Evolutionary conservation across 2,888 invertebrate genomes (phyloP).

Genomic region (Ceraclea dissimilis): DNA sequence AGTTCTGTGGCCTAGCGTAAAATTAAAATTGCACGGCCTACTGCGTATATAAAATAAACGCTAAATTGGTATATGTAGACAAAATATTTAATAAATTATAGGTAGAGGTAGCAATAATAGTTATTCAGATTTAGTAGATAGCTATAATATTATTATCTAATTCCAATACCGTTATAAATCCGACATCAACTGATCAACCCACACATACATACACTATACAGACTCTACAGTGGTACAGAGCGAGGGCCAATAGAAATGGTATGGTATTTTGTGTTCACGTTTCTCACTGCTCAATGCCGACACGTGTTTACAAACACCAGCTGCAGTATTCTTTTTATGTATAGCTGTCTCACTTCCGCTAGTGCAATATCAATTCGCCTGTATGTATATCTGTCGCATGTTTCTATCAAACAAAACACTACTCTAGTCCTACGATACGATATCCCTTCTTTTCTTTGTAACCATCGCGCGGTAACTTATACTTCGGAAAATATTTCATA

Average conservation of each 20-base stretch:
- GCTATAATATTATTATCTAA: no score
- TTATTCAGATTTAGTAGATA: background rate
- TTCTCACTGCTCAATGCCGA: conserved; percentile 12
- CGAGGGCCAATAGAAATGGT: background rate
- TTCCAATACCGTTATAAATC: conserved; percentile 18
- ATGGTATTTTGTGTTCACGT: background rate
- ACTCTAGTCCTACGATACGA: background rate
- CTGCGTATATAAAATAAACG: no score
- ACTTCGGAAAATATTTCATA: background rate
- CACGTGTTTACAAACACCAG: conserved; percentile 26
- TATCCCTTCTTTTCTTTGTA: background rate
- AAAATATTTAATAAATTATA: no score
- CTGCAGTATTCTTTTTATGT: conserved; percentile 5
- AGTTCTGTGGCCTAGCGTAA: no score
- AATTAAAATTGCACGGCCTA: no score
- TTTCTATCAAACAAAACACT: background rate
- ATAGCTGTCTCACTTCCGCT: background rate
- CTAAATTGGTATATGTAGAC: no score
- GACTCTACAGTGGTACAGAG: no score
- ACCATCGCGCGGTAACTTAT: background rate
- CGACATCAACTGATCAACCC: conserved; percentile 4
- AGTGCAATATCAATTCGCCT: no score
- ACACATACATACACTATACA: conserved; percentile 16
- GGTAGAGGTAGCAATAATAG: no score
- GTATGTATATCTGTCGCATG: background rate